Evolutionary conservation across 2,888 invertebrate species (phyloP), one percentile per base, ranked within the genome.

Genomic region (Chalcis sispes): DNA sequence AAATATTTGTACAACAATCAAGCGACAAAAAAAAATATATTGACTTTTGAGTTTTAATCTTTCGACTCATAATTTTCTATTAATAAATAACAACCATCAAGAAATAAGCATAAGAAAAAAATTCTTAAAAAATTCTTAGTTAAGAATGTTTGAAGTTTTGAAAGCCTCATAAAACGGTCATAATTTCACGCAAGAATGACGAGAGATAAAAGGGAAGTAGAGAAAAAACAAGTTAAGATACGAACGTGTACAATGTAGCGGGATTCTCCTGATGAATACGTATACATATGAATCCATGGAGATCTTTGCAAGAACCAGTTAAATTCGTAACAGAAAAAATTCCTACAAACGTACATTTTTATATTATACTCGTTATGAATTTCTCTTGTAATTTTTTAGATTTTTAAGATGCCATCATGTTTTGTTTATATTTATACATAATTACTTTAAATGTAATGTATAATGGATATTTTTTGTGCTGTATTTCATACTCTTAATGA

Each of bases 21-120:
- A n/a, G n/a, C n/a, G n/a, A n/a, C n/a, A n/a, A n/a, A n/a, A n/a
- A n/a, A n/a, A n/a, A n/a, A n/a, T n/a, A n/a, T n/a, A n/a, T n/a
- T n/a, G n/a, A n/a, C n/a, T n/a, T n/a, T n/a, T n/a, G n/a, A n/a
- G n/a, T n/a, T n/a, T n/a, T n/a, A n/a, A n/a, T n/a, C n/a, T n/a
- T n/a, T n/a, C n/a, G n/a, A n/a, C n/a, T n/a, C n/a, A n/a, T n/a
- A n/a, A n/a, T n/a, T n/a, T n/a, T n/a, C n/a, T n/a, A n/a, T n/a
- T n/a, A n/a, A n/a, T n/a, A n/a, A n/a, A n/a, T n/a, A n/a, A 10
- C 20, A 18, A 50, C 10, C 32, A 20, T 20, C 23, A 23, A 52
- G n/a, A 65, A 52, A 65, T 36, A 59, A 59, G 32, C 40, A 40
- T 20, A 10, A 27, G 27, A 56, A 67, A 56, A 29, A 56, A 46